These are phyloP conservation scores for Sebastes hubbsi DNA, from an alignment of 2,797 vertebrate species.

Conservation along the genomic window DNA sequence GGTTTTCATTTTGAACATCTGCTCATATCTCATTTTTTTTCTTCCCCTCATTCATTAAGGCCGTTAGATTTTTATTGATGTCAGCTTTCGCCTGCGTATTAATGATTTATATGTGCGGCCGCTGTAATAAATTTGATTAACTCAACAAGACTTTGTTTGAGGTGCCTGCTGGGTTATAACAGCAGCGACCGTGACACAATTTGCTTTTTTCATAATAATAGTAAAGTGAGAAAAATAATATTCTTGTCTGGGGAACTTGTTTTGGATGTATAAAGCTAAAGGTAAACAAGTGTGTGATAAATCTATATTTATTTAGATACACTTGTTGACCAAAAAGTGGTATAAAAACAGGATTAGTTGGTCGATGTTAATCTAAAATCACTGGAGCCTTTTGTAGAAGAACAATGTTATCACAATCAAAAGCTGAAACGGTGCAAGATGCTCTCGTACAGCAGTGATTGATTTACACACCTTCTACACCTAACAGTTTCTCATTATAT, in stretches of 20 bases:
- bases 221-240: conserved; percentile 8
- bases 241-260: background rate
- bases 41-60: conserved; percentile 65
- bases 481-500: background rate
- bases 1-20: conserved; percentile 77
- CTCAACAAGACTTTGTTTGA: conserved; percentile 41
- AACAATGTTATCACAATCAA: background rate
- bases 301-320: background rate
- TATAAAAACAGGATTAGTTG: background rate
- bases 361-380: background rate
- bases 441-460: background rate
- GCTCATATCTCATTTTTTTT: conserved; percentile 61
- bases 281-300: background rate
- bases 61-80: conserved; percentile 67
- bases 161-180: conserved; percentile 22
- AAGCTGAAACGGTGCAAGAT: background rate
- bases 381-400: background rate
- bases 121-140: conserved; percentile 69
- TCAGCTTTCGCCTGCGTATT: conserved; percentile 61
- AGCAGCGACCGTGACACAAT: background rate
- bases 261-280: background rate
- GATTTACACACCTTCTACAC: background rate
- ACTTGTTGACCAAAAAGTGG: background rate
- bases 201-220: conserved; percentile 18
- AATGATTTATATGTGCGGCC: conserved; percentile 67